phyloP scores from a whole-genome alignment of 2,888 invertebrate species.

The Meiosimyza platycephala region DNA sequence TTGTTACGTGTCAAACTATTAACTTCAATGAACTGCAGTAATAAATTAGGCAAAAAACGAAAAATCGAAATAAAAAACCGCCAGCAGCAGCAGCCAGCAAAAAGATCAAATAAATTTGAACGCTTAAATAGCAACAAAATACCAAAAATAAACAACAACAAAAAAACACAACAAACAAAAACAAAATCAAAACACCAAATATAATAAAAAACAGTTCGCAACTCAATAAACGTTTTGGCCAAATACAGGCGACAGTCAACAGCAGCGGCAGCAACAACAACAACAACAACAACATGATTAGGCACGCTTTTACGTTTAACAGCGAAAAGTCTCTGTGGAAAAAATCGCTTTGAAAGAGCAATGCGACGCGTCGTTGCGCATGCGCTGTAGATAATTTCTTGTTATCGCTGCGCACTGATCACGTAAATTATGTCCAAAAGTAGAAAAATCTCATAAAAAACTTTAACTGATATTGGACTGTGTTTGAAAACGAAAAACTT shows the following conservation, averaged over 20 bases:
- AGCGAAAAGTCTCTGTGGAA: neutral
- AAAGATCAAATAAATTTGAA: slow-evolving; percentile 14
- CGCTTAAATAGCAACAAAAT: slow-evolving; percentile 15
- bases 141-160: too few relatives aligned
- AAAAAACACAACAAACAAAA: too few relatives aligned
- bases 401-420: slow-evolving; percentile 22
- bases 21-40: slow-evolving; percentile 14
- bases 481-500: too few relatives aligned
- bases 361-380: slow-evolving; percentile 12
- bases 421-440: slow-evolving; percentile 23
- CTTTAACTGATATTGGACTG: neutral
- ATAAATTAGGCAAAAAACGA: slow-evolving; percentile 9
- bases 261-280: slow-evolving; percentile 38
- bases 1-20: slow-evolving; percentile 9
- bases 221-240: slow-evolving; percentile 12
- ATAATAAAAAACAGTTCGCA: neutral
- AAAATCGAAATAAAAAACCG: neutral
- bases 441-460: slow-evolving; percentile 17
- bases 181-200: neutral
- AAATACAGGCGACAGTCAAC: slow-evolving; percentile 18
- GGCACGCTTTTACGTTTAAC: slow-evolving; percentile 18
- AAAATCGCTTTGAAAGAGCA: slow-evolving; percentile 4
- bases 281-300: slow-evolving; percentile 29
- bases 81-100: neutral
- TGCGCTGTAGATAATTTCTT: slow-evolving; percentile 6